Base-by-base conservation (phyloP, 2,797 vertebrate species). In the Thamnophis elegans region DNA sequence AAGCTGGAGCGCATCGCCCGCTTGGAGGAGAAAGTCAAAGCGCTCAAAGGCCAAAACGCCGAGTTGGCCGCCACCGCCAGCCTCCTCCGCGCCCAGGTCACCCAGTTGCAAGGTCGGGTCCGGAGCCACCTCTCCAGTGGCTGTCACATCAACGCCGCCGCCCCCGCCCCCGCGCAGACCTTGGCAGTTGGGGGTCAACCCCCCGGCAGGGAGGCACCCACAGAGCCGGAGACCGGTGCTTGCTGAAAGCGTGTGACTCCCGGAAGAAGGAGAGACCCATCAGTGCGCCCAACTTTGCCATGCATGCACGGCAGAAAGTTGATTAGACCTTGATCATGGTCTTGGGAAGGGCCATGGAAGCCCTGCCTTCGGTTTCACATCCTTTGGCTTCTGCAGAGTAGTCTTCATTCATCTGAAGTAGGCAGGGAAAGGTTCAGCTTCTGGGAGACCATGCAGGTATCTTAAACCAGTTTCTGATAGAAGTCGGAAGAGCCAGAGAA, bases 1-100 rank as follows among this genome's bases (percentile, higher is more conserved):
- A 99, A 99, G 94, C 97, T 99, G 95, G 98, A 99, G 96, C 96
- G 98, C 51, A 99, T 99, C 93, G 98, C 98, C 0, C 97, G 98
- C 1, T 97, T 99, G 94, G 98, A 99, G 95, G 98, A 99, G 95
- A 99, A 98, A 92, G 98, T 99, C 88, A 98, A 98, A 96, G 98
- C 98, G 56, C 97, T 99, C 53, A 98, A 99, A 96, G 98, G 94
- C 47, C 98, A 98, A 96, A 99, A 99, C 97, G 98, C 97, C 0
- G 98, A 99, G 96, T 96, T 99, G 95, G 98, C 98, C 32, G 98
- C 98, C 93, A 98, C 98, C 0, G 98, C 98, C 5, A 97, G 98
- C 93, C 97, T 98, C 90, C 96, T 99, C 89, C 96, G 98, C 16
- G 98, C 98, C 94, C 98, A 99, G 97, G 98, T 99, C 62, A 97